Base-by-base conservation (phyloP, 2,888 invertebrate genomes). In the Limnephilus auricula region DNA sequence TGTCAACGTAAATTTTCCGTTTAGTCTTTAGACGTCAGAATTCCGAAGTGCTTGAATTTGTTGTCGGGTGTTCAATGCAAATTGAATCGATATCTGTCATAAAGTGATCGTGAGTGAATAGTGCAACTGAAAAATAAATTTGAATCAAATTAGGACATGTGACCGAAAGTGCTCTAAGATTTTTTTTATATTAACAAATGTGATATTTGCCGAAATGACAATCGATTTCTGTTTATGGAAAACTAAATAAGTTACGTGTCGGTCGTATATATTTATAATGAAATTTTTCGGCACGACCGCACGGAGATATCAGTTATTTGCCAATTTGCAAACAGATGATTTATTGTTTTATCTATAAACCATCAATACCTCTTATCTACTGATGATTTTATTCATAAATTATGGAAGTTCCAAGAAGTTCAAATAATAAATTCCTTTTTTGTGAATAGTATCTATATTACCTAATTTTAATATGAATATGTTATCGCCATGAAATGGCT, bases 271-370 rank as follows among this genome's bases (percentile, higher is more conserved):
- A 45, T 45, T 45, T 25, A n/a, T 65, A 25, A 25, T 65, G 25
- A 25, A 65, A 25, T 65, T 25, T n/a, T 65, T n/a, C 25, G 25
- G 65, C 65, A 65, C 65, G n/a, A 65, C 65, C 65, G 65, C 9
- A 65, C 65, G 65, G 65, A 65, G 25, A 65, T 25, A 65, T 65
- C 65, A 65, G 65, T 65, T n/a, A 9, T 25, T n/a, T 65, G 65
- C 65, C 65, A 65, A 65, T 65, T 65, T 65, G 25, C 65, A 2
- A 65, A 65, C 65, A 65, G 65, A 65, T 65, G 80, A 80, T 80
- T 80, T 80, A 80, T 80, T 80, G 80, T 80, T 80, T 80, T 80
- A 80, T 85, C 65, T 65, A 65, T 65, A 65, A 65, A 65, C 65
- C 65, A 25, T 65, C n/a, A 65, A 65, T 65, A 65, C n/a, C 25